Evolutionary conservation across 2,113 vertebrate genomes (phyloP), one percentile per base, ranked within the genome.

Genomic region (Montifringilla adamsi): DNA sequence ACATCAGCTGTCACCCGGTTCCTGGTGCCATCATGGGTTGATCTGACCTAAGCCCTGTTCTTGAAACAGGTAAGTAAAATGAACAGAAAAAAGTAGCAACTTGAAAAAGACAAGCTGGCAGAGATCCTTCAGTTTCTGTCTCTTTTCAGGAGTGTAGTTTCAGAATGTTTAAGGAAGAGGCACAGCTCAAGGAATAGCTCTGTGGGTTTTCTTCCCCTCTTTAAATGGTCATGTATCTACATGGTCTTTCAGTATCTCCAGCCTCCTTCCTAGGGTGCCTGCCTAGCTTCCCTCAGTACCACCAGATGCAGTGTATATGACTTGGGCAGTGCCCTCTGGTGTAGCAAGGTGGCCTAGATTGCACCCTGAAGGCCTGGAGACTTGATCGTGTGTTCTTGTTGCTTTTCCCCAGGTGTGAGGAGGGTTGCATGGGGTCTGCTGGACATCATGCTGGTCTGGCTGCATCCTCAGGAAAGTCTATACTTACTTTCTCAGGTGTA

Each of bases 231-330:
- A 39, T 70, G 9, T 59, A n/a, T 7, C 1, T 67, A 4, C 3
- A 5, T 10, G 7, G 18, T 11, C 13, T 8, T 33, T 17, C 8
- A 10, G 17, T 26, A 5, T 9, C 12, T 56, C 26, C 15, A 60
- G 18, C 18, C 30, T 15, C 16, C 11, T 80, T 66, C 43, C 18
- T 8, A 22, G 55, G 4, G 3, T 3, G 2, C 8, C 49, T 53
- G 12, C 44, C 16, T 52, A 3, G 18, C 49, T 82, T 58, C 43
- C 53, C 11, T 80, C n/a, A 49, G 2, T 39, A 43, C 27, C 8
- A 39, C 10, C 20, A 46, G 46, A 7, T 2, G 1, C 17, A 37
- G 26, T 31, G 9, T 21, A 2, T 5, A 1, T 13, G 9, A 39
- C 13, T 56, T 60, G 18, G 28, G 18, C 7, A 8, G 16, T 19